Conservation (phyloP, 2,113 vertebrate species). For the Syngnathoides biaculeatus region DNA sequence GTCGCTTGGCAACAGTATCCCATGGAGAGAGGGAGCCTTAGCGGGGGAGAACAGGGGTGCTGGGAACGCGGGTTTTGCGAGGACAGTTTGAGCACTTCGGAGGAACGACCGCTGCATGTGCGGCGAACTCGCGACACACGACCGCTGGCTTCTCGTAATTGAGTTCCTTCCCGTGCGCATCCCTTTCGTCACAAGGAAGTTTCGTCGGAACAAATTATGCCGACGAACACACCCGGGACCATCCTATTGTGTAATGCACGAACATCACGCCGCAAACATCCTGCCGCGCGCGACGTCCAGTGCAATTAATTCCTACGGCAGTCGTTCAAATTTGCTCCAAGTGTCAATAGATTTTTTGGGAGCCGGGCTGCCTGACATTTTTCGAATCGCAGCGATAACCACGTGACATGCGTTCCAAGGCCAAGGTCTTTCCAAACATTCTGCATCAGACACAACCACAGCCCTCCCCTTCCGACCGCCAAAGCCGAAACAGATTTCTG, state of each 20-base stretch:
- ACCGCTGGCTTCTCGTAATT: slow-evolving; percentile 32
- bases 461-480: slow-evolving; percentile 67
- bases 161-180: slow-evolving; percentile 23
- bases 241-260: slow-evolving; percentile 24
- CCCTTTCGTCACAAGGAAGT: slow-evolving; percentile 19
- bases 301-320: neutral
- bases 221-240: slow-evolving; percentile 32
- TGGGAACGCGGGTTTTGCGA: slow-evolving; percentile 62
- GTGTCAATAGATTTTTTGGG: slow-evolving; percentile 39
- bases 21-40: slow-evolving; percentile 65
- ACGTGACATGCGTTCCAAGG: slow-evolving; percentile 64
- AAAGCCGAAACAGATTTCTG: slow-evolving; percentile 69
- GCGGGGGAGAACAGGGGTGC: slow-evolving; percentile 44
- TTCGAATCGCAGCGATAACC: slow-evolving; percentile 68
- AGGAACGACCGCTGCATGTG: slow-evolving; percentile 40
- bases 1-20: slow-evolving; percentile 82
- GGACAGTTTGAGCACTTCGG: slow-evolving; percentile 66
- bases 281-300: too few relatives aligned
- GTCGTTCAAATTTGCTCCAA: slow-evolving; percentile 22
- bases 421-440: slow-evolving; percentile 68
- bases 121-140: slow-evolving; percentile 40
- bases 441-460: slow-evolving; percentile 60
- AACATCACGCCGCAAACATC: neutral
- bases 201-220: slow-evolving; percentile 58
- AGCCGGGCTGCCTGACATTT: slow-evolving; percentile 51